Conservation (phyloP, 2,113 vertebrate species). For the Xenopus borealis region DNA sequence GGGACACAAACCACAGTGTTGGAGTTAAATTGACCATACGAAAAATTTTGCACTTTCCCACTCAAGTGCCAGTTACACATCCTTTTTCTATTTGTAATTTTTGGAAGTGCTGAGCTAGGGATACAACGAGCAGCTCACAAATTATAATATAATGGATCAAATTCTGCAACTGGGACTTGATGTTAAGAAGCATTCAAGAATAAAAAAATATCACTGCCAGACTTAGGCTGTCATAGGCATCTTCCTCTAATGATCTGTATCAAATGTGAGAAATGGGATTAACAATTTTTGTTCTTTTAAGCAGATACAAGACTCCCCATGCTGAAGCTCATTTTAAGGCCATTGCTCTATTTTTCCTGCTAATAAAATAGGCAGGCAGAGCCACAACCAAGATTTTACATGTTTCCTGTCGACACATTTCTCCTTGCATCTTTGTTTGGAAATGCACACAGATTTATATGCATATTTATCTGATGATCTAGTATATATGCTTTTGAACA, state of each 20-base stretch:
- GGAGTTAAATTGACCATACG: conserved; percentile 41
- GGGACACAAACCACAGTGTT: conserved; percentile 31
- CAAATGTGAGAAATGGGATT: conserved; percentile 44
- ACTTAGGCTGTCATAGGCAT: conserved; percentile 23
- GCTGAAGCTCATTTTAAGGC: neutral
- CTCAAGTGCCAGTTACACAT: conserved; percentile 6
- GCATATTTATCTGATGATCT: too few species aligned
- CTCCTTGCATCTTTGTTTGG: neutral
- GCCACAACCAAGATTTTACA: neutral
- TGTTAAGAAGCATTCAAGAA: conserved; percentile 19
- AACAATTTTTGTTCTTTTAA: conserved; percentile 39
- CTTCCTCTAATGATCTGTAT: conserved; percentile 40
- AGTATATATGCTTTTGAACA: too few species aligned
- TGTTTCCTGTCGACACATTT: neutral
- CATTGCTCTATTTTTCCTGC: neutral
- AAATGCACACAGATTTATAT: too few species aligned
- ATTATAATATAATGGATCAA: conserved; percentile 37
- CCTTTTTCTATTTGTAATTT: conserved; percentile 18
- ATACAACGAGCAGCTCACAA: conserved; percentile 7
- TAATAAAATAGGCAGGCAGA: neutral
- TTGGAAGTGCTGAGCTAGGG: conserved; percentile 3
- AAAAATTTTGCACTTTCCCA: conserved; percentile 33
- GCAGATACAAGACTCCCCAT: neutral
- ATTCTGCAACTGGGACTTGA: conserved; percentile 24
- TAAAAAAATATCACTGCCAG: conserved; percentile 18